Evolutionary conservation across 1,140 invertebrate genomes (phyloP).

Genomic region (Drosophila pseudoananassae): DNA sequence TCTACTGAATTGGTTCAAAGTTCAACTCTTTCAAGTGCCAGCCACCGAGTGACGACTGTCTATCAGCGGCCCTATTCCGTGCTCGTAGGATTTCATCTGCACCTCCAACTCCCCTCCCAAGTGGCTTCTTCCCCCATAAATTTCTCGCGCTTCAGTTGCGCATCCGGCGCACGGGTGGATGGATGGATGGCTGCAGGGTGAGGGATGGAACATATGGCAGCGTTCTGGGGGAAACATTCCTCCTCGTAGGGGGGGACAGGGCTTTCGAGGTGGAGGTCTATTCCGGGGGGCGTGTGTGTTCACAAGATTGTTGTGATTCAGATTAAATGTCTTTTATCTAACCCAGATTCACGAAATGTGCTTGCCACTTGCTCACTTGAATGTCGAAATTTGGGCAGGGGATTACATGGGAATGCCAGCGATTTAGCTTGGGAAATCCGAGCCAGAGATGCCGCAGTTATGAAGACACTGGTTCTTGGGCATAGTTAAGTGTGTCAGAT

Average conservation of each 20-base stretch:
- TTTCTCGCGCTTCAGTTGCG: conserved; percentile 75
- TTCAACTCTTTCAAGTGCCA: conserved; percentile 72
- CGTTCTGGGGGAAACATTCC: conserved; percentile 60
- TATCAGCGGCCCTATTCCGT: conserved; percentile 36
- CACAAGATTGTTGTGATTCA: conserved; percentile 75
- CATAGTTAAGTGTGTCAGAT: no score
- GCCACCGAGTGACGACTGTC: conserved; percentile 63
- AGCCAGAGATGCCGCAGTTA: conserved; percentile 33
- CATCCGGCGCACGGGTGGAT: conserved; percentile 59
- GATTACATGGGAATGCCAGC: conserved; percentile 54
- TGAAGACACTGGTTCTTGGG: conserved; percentile 12
- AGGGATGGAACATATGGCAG: conserved; percentile 63
- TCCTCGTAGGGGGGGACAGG: conserved; percentile 1
- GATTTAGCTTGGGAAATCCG: conserved; percentile 69
- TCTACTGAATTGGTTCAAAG: conserved; percentile 53
- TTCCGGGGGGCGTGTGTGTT: conserved; percentile 40
- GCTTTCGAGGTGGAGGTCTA: background rate
- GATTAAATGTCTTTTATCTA: conserved; percentile 81
- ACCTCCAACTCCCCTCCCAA: conserved; percentile 4
- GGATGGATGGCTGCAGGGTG: conserved; percentile 15
- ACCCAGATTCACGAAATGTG: conserved; percentile 70
- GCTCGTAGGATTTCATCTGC: conserved; percentile 6
- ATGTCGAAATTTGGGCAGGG: conserved; percentile 53
- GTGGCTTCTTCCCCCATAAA: conserved; percentile 54
- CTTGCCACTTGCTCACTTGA: conserved; percentile 33